Base-by-base conservation (phyloP, 2,888 invertebrate species). In the Heliconius hortense region DNA sequence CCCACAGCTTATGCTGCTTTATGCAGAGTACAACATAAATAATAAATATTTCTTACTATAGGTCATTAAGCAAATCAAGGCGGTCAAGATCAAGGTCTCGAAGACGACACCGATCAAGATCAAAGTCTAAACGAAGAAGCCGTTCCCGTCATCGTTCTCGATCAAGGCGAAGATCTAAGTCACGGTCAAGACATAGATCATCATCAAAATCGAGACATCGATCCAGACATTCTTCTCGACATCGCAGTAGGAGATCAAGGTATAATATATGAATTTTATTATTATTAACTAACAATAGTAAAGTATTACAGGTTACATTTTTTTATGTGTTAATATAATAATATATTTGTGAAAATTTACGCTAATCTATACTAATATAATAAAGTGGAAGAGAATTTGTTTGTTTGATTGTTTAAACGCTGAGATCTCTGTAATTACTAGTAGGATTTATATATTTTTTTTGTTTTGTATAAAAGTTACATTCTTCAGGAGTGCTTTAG, bases 221-320 rank as follows among this genome's bases (percentile, higher is more conserved):
- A 39, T 82, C 87, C 0, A 87, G 93, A 15, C 91, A 86, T 75
- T 90, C 91, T 1, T 87, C 89, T 7, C 84, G 92, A 48, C 89
- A 90, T 79, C 85, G 92, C 56, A 80, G 85, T 0, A 81, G 92
- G 56, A 85, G 92, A 73, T 89, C 90, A 4, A 91, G 92, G 92
- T 91, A 80, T 78, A 80, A 66, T 53, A 10, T 10, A 43, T 43
- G 18, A 43, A 67, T 66, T 15, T n/a, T 15, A 66, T 39, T 64
- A 24, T 64, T 24, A n/a, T 35, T n/a, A 13, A 18, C 48, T 48
- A 48, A 10, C 10, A 11, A 39, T 39, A 39, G 39, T 39, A 39
- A 48, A 48, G 18, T 18, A 18, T 48, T 48, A 48, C 48, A 48
- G 18, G 15, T 43, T 43, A 43, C 4, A 43, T 43, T 5, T 43